Evolutionary conservation across 2,113 vertebrate species (phyloP).

Genomic region (Myocastor coypus): DNA sequence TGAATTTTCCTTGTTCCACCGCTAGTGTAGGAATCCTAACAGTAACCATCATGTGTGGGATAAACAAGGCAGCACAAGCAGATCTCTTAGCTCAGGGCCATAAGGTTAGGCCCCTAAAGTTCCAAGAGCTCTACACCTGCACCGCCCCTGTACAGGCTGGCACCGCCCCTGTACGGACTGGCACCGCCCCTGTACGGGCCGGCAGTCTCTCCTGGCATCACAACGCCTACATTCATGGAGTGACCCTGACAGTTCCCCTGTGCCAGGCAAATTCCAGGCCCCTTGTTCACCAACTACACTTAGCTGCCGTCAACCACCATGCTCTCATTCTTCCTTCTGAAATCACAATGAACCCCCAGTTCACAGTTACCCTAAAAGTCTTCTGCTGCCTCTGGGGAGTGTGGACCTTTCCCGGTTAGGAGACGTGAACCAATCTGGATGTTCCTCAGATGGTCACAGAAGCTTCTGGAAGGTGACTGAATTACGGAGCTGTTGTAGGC

Average conservation of each 20-base stretch:
- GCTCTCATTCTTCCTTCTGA: neutral
- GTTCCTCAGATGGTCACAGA: neutral
- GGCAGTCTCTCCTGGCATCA: neutral
- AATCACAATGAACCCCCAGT: neutral
- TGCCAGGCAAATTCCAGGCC: neutral
- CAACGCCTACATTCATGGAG: neutral
- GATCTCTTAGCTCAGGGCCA: neutral
- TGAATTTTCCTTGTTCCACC: neutral
- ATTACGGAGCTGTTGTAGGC: no score
- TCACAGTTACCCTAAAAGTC: neutral
- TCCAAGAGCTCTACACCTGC: neutral
- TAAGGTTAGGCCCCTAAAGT: neutral
- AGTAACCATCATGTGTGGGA: neutral
- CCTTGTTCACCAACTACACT: neutral
- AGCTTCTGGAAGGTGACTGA: neutral
- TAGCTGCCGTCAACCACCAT: neutral
- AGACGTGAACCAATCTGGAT: neutral
- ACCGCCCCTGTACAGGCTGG: neutral
- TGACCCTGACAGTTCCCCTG: neutral
- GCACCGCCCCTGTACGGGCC: neutral
- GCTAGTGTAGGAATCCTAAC: neutral
- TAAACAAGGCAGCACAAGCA: neutral
- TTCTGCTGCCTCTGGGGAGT: neutral
- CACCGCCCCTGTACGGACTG: neutral
- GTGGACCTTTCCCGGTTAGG: neutral